Base-by-base conservation (phyloP, 2,888 invertebrate genomes). In the Philereme transversata region DNA sequence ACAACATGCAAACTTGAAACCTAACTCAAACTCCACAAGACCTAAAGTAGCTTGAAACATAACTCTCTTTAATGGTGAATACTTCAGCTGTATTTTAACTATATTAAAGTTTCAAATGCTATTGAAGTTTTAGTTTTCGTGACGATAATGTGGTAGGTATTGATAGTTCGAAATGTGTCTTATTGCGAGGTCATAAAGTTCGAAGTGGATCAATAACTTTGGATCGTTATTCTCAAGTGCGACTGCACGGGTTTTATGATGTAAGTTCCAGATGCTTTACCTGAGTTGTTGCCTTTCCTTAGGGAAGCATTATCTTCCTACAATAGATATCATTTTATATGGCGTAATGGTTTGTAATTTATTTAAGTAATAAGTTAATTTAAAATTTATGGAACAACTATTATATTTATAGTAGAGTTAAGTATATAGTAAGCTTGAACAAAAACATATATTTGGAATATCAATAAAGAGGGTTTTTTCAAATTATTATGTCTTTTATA, bases 101-200 rank as follows among this genome's bases (percentile, higher is more conserved):
- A 68, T 68, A 69, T 70, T 70, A 70, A 71, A 72, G 64, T 71
- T 69, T 70, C 63, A 65, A 72, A 69, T 64, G 64, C 63, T 62
- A 60, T 65, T 63, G 65, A 69, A 71, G 66, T 69, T 69, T 59
- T 59, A 62, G 65, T 64, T 62, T 68, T 64, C 66, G 64, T 64
- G 67, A 67, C 64, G 54, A 60, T 67, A 64, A 70, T 67, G 65
- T 59, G 65, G 52, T 35, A 22, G 11, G 52, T 61, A 49, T 51
- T 54, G 62, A 57, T 53, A 56, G 34, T 9, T 49, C 22, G 9
- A 50, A 64, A 57, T 55, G 64, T 53, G 51, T 55, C 57, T 57
- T 63, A 59, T 55, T 55, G 48, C 33, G 41, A 22, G 36, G 57
- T 8, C 6, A 34, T 60, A 60, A 57, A 64, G 60, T 60, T 60